Evolutionary conservation across 2,113 vertebrate genomes (phyloP).

Genomic region (Pollachius pollachius): DNA sequence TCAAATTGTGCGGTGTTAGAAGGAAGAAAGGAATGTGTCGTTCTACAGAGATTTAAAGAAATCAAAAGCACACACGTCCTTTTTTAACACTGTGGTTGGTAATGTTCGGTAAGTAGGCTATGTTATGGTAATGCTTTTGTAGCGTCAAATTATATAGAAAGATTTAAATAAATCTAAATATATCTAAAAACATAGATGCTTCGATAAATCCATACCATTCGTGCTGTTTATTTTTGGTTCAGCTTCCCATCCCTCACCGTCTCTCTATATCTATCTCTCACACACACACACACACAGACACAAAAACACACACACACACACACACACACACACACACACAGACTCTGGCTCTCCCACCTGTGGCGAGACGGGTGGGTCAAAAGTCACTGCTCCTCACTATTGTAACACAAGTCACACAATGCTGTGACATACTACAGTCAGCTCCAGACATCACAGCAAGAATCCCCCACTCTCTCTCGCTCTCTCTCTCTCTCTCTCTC

Average conservation of each 20-base stretch:
- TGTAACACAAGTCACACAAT: conserved; percentile 35
- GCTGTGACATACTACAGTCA: conserved; percentile 47
- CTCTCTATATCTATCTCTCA: neutral
- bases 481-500: conserved; percentile 12
- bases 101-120: no score
- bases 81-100: no score
- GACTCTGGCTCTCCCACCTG: conserved; percentile 18
- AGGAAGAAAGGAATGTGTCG: conserved; percentile 24
- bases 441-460: conserved; percentile 18
- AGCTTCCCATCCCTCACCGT: neutral
- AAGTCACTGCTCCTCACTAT: conserved; percentile 14
- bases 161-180: conserved; percentile 5
- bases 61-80: conserved; percentile 9
- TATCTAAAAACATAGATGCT: neutral
- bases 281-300: neutral
- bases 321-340: neutral
- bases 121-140: no score
- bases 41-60: conserved; percentile 23
- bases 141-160: no score
- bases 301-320: no score
- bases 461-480: neutral
- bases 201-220: neutral
- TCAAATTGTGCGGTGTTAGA: conserved; percentile 28
- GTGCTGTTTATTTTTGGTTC: neutral
- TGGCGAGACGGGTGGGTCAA: conserved; percentile 30